Conservation (phyloP, 2,888 invertebrate genomes). For the Hecatera dysodea region DNA sequence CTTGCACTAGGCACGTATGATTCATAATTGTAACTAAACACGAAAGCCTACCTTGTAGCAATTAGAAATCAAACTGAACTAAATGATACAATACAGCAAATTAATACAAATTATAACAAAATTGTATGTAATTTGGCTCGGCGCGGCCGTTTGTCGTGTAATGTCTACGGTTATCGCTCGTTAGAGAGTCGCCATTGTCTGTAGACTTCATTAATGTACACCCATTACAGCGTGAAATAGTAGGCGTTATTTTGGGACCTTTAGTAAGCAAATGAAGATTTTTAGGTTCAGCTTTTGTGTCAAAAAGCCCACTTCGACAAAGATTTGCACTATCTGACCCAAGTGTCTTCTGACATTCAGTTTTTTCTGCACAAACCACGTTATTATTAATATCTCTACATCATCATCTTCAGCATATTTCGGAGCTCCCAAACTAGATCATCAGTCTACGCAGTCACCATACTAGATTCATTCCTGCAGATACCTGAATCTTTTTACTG, state of each 20-base stretch:
- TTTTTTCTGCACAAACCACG: no score
- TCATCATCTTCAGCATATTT: no score
- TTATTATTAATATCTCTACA: no score
- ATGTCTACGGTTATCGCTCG: constrained; percentile 73
- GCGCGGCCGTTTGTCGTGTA: constrained; percentile 68
- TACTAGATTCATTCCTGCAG: no score
- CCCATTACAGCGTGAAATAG: constrained; percentile 59
- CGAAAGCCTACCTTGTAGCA: constrained; percentile 21
- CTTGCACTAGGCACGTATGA: neutral
- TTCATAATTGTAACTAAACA: constrained; percentile 4
- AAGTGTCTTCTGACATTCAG: no score
- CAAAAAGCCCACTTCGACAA: neutral
- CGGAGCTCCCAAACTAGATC: no score
- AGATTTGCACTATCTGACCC: no score
- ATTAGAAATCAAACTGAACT: constrained; percentile 44
- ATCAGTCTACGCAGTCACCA: no score
- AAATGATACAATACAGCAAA: constrained; percentile 56
- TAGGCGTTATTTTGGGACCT: constrained; percentile 53
- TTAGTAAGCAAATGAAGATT: constrained; percentile 42
- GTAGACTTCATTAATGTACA: constrained; percentile 70
- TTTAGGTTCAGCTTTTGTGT: constrained; percentile 17
- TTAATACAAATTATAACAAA: constrained; percentile 66
- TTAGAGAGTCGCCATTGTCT: constrained; percentile 72
- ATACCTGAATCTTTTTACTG: no score
- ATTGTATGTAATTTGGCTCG: constrained; percentile 68